Evolutionary conservation across 2,797 vertebrate species (phyloP).

Genomic region (Lagorchestes hirsutus): DNA sequence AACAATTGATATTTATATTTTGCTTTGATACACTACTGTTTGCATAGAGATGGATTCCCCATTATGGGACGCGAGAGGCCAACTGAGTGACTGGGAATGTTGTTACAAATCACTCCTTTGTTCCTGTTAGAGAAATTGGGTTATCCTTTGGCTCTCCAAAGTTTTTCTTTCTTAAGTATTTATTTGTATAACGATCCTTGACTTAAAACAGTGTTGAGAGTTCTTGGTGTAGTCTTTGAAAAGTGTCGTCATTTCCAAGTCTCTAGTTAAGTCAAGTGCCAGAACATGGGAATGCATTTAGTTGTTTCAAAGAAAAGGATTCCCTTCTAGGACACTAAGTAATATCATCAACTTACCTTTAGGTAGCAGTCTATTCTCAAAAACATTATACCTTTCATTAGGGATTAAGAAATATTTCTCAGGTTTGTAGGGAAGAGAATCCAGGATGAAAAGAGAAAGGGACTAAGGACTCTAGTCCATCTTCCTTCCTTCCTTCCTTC

Average conservation of each 20-base stretch:
- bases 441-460: not conserved
- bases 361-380: not conserved
- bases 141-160: too few relatives aligned
- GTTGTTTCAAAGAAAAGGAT: constrained; percentile 24
- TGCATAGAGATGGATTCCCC: too few relatives aligned
- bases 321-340: not conserved
- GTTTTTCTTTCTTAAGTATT: too few relatives aligned
- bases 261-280: constrained; percentile 4
- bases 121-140: too few relatives aligned
- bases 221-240: too few relatives aligned
- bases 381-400: not conserved
- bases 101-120: too few relatives aligned
- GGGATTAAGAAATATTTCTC: constrained; percentile 2
- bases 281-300: not conserved
- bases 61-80: too few relatives aligned
- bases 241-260: not conserved
- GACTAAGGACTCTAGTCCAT: constrained; percentile 17
- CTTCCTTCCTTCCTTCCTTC: constrained; percentile 6
- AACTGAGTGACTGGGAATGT: too few relatives aligned
- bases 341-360: not conserved
- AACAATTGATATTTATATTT: not conserved
- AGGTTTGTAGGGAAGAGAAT: constrained; percentile 32
- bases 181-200: too few relatives aligned
- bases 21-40: too few relatives aligned
- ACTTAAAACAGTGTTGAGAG: too few relatives aligned